Evolutionary conservation across 2,797 vertebrate species (phyloP).

Genomic region (Gallinago solitaria): DNA sequence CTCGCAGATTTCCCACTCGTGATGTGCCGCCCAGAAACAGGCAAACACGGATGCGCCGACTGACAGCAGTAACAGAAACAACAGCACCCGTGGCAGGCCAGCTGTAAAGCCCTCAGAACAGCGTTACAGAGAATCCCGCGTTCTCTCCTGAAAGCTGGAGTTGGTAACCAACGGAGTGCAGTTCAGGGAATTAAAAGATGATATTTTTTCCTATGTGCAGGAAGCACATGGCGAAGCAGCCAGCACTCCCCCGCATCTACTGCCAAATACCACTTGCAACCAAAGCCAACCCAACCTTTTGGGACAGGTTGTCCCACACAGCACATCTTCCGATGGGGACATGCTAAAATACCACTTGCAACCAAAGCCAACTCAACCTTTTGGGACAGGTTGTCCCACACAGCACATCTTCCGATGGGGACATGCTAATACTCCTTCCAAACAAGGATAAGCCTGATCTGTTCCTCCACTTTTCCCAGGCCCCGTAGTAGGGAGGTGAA

Average conservation of each 20-base stretch:
- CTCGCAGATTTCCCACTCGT: neutral
- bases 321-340: neutral
- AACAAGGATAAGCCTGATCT: neutral
- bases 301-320: neutral
- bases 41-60: neutral
- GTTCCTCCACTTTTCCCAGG: neutral
- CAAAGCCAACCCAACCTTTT: neutral
- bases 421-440: neutral
- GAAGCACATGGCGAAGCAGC: neutral
- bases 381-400: neutral
- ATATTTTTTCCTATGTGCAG: fast-evolving
- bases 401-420: neutral
- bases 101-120: slow-evolving; percentile 5
- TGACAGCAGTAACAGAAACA: slow-evolving; percentile 2
- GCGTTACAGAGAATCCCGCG: neutral
- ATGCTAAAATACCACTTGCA: neutral
- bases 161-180: neutral
- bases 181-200: neutral
- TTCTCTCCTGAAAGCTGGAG: slow-evolving; percentile 26
- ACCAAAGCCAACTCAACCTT: neutral
- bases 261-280: neutral
- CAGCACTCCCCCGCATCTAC: neutral
- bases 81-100: neutral
- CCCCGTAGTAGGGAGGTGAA: neutral
- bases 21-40: neutral